Evolutionary conservation across 2,888 invertebrate genomes (phyloP).

Genomic region (Petrolisthes manimaculis): DNA sequence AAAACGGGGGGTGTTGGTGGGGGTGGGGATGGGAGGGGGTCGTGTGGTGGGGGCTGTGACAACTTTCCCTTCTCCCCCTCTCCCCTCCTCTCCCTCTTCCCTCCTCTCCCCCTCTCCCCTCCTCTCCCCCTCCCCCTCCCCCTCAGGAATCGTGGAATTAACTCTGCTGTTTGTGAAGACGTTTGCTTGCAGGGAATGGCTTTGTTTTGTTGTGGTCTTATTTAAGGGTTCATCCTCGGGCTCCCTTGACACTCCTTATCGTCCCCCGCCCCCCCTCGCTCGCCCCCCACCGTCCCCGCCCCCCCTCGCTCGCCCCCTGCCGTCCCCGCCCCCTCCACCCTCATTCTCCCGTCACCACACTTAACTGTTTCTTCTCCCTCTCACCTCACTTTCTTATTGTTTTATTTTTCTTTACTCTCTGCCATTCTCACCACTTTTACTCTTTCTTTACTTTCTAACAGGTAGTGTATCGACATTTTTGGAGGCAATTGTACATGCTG

Average conservation of each 20-base stretch:
- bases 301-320: background rate
- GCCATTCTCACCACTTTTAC: background rate
- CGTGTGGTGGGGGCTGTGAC: no score
- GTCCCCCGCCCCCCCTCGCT: background rate
- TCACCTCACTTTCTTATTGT: background rate
- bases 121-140: background rate
- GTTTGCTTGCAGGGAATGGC: constrained; percentile 52
- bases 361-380: background rate
- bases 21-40: no score
- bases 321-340: background rate
- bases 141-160: constrained; percentile 49
- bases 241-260: constrained; percentile 35
- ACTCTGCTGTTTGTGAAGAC: constrained; percentile 56
- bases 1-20: no score
- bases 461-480: no score
- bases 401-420: background rate
- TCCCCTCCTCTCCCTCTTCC: background rate
- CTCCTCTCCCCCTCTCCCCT: background rate
- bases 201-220: constrained; percentile 51
- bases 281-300: background rate
- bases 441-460: background rate
- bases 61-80: background rate
- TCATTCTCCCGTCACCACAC: background rate
- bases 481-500: no score
- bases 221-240: constrained; percentile 47